phyloP scores from a whole-genome alignment of 2,113 vertebrate genomes.

The Campylomormyrus numenius region DNA sequence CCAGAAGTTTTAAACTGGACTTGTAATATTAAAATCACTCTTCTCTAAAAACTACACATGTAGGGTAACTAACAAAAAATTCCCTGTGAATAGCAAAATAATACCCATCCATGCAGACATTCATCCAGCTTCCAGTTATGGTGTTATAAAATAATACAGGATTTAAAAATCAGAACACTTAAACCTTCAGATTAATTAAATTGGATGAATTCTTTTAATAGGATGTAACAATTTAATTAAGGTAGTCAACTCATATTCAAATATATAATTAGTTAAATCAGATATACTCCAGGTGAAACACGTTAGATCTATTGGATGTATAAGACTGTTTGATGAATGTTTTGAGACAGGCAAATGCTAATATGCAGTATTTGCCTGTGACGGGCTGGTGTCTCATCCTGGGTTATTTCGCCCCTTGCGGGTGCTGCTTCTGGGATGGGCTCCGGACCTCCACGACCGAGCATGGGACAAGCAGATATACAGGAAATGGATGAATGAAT shows the following conservation, averaged over 20 bases:
- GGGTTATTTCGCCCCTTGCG: not conserved
- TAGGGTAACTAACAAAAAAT: not conserved
- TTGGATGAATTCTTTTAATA: not conserved
- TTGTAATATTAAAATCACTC: not conserved
- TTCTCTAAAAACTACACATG: not conserved
- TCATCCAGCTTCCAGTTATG: not conserved
- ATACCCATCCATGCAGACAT: not conserved
- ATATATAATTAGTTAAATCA: not conserved
- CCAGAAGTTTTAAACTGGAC: slow-evolving; percentile 9
- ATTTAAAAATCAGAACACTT: not conserved
- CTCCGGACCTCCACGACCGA: not conserved
- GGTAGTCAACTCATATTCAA: not conserved
- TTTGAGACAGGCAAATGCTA: not conserved
- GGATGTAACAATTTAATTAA: not conserved
- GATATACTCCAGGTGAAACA: not conserved
- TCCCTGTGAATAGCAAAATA: not conserved
- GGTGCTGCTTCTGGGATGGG: not conserved
- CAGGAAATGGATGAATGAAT: not conserved
- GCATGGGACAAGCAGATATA: not conserved
- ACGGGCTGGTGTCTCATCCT: not conserved
- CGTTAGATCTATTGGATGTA: not conserved
- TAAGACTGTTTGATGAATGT: not conserved
- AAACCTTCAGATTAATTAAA: not conserved
- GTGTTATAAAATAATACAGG: not conserved
- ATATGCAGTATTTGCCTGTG: not conserved